Conservation (phyloP, 35 echinoderm and acorn worm genomes). For the Ophioderma brevispina region DNA sequence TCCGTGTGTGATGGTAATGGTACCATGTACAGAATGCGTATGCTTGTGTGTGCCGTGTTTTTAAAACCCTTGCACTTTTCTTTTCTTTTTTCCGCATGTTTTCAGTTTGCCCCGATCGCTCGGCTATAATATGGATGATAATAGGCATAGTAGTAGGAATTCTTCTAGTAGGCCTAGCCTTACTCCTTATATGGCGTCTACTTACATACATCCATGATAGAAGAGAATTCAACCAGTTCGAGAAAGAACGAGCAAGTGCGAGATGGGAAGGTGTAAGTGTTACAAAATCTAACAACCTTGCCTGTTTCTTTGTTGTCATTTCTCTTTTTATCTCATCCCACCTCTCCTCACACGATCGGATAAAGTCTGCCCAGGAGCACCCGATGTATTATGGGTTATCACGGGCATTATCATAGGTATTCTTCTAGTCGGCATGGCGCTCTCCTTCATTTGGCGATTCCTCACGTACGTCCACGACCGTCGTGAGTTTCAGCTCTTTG, state of each 20-base stretch:
- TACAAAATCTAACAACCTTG: not conserved
- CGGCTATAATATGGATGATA: constrained; percentile 87
- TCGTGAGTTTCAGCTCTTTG: constrained; percentile 92
- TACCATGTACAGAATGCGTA: too few species aligned
- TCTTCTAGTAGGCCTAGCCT: constrained; percentile 86
- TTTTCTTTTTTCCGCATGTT: constrained; percentile 6
- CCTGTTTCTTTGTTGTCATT: constrained; percentile 6
- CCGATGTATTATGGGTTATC: constrained; percentile 87
- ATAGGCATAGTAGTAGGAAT: constrained; percentile 86
- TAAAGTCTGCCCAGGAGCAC: constrained; percentile 71
- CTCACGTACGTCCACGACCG: constrained; percentile 91
- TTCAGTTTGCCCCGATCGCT: constrained; percentile 70
- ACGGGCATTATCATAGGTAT: constrained; percentile 84
- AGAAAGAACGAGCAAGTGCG: constrained; percentile 83
- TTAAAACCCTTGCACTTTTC: not conserved
- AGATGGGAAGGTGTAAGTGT: constrained; percentile 90
- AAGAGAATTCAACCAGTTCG: constrained; percentile 92
- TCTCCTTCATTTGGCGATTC: constrained; percentile 91
- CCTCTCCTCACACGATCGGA: not conserved
- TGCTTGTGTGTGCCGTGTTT: too few species aligned
- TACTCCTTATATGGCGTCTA: constrained; percentile 95
- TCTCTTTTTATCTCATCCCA: not conserved
- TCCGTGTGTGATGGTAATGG: too few species aligned
- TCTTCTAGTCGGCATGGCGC: constrained; percentile 84
- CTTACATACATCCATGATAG: constrained; percentile 93